phyloP scores from a whole-genome alignment of 1,140 invertebrate genomes.

The Steinernema feltiae region DNA sequence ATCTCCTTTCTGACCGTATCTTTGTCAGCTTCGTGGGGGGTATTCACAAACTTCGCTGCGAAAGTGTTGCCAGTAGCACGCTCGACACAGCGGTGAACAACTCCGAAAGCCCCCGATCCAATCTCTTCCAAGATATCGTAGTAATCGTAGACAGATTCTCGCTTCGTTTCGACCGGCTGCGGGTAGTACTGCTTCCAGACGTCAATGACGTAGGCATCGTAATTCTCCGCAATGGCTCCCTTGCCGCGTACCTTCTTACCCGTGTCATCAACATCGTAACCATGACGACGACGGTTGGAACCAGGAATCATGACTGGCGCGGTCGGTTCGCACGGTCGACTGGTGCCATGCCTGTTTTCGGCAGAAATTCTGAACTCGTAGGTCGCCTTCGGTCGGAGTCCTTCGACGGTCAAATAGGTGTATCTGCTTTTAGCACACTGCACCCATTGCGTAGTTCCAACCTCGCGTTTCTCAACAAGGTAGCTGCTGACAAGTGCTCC shows the following conservation, averaged over 20 bases:
- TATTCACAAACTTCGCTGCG: constrained; percentile 97
- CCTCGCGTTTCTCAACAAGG: constrained; percentile 84
- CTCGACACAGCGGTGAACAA: constrained; percentile 93
- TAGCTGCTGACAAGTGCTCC: constrained; percentile 68
- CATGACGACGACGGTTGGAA: constrained; percentile 27
- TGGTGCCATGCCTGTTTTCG: constrained; percentile 89
- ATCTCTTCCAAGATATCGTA: constrained; percentile 99
- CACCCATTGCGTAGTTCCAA: constrained; percentile 87
- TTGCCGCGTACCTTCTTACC: constrained; percentile 86
- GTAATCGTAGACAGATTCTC: constrained; percentile 86
- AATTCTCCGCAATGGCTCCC: constrained; percentile 80
- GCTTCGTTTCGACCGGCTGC: constrained; percentile 89
- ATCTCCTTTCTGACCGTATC: constrained; percentile 95
- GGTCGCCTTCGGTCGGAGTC: constrained; percentile 77
- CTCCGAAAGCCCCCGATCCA: constrained; percentile 95
- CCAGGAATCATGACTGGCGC: constrained; percentile 69
- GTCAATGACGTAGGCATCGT: constrained; percentile 93
- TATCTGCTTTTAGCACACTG: constrained; percentile 85
- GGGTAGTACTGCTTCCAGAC: constrained; percentile 93
- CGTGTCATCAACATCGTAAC: constrained; percentile 70
- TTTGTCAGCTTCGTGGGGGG: constrained; percentile 84
- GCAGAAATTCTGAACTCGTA: constrained; percentile 95
- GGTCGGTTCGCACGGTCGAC: constrained; percentile 78
- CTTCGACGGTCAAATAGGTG: constrained; percentile 80
- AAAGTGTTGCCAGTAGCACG: constrained; percentile 90